These are phyloP conservation scores for Agrochola lychnidis DNA, from an alignment of 2,888 invertebrate species.

Conservation along the genomic window DNA sequence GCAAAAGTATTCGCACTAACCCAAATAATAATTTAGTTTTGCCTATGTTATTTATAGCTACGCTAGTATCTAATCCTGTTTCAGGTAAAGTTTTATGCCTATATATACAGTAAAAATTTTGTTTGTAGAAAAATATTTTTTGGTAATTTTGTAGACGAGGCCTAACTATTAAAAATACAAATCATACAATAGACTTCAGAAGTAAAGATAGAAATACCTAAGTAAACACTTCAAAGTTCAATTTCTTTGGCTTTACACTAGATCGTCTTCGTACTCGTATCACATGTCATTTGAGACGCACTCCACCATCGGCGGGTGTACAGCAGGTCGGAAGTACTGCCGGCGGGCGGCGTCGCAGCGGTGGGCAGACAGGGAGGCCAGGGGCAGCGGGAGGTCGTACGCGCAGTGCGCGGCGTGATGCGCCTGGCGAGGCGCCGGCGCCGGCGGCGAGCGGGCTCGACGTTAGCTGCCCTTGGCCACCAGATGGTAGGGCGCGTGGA, in stretches of 20 bases:
- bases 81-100: constrained; percentile 67
- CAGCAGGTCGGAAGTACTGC: constrained; percentile 67
- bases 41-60: constrained; percentile 40
- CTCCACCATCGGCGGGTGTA: constrained; percentile 68
- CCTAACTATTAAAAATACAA: constrained; percentile 64
- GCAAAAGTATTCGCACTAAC: constrained; percentile 4
- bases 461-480: constrained; percentile 84
- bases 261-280: constrained; percentile 86
- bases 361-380: constrained; percentile 62
- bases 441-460: constrained; percentile 73
- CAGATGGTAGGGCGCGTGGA: constrained; percentile 83
- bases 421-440: constrained; percentile 47
- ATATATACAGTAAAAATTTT: constrained; percentile 70
- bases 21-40: constrained; percentile 11
- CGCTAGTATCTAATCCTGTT: constrained; percentile 65
- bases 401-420: constrained; percentile 62
- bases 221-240: constrained; percentile 52
- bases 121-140: constrained; percentile 79
- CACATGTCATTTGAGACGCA: constrained; percentile 81
- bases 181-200: constrained; percentile 53
- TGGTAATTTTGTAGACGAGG: constrained; percentile 49
- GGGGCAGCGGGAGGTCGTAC: constrained; percentile 65
- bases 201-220: constrained; percentile 38
- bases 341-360: constrained; percentile 70
- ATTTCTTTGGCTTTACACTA: constrained; percentile 81